Evolutionary conservation across 2,797 vertebrate species (phyloP).

Genomic region (Hypotaenidia okinawae): DNA sequence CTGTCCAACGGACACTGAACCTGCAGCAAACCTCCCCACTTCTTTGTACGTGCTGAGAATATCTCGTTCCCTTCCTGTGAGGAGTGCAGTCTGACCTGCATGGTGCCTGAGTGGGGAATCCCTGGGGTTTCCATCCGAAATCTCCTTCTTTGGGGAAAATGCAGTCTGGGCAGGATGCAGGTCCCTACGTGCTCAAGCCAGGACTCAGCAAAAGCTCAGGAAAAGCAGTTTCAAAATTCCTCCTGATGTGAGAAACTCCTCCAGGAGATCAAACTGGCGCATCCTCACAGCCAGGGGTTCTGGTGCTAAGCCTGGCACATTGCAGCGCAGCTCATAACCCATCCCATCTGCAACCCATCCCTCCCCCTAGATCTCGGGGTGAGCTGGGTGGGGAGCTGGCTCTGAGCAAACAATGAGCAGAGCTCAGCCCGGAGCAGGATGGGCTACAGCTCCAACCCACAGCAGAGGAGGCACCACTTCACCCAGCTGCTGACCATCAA

Average conservation of each 20-base stretch:
- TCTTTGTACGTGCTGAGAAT: background rate
- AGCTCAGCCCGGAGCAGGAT: background rate
- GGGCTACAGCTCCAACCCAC: background rate
- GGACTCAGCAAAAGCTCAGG: background rate
- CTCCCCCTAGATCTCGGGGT: no score
- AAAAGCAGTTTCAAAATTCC: background rate
- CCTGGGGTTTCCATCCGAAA: background rate
- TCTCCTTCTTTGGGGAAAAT: background rate
- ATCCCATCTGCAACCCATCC: background rate
- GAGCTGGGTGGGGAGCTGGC: background rate
- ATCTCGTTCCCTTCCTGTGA: background rate
- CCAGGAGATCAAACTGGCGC: background rate
- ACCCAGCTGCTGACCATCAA: background rate
- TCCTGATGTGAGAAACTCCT: background rate
- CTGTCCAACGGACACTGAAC: fast-evolving
- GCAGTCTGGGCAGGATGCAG: background rate
- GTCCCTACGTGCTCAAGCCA: background rate
- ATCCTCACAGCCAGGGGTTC: no score
- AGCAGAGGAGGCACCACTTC: no score
- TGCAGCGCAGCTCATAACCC: background rate
- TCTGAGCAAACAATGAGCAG: background rate
- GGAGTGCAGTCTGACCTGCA: background rate
- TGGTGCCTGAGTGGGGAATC: background rate
- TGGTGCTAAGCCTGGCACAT: background rate
- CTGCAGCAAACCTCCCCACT: background rate